Evolutionary conservation across 64 coral and sea anemone species (phyloP), one percentile per base, ranked within the genome.

Genomic region (Cladopsammia gracilis): DNA sequence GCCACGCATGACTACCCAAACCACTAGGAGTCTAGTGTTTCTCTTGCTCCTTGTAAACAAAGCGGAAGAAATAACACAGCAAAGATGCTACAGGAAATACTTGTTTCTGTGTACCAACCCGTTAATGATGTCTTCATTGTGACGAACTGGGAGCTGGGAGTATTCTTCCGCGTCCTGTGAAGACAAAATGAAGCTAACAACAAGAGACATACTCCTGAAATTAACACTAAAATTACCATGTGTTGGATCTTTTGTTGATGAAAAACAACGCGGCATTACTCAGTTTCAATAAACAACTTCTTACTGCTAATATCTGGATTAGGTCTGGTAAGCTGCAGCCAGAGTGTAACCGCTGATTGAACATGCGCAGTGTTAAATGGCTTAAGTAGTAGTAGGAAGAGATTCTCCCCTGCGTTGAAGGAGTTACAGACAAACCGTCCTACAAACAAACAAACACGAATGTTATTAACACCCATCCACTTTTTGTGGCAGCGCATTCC

Each of bases 301-400:
- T 81, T 96, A 98, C 97, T 68, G 94, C 67, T 71, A 98, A 68
- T 26, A 98, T 86, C 73, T 93, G 62, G 14, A 96, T 59, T 20
- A 98, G 82, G 3, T 98, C 97, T 18, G 94, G 77, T 20, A 98
- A 76, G 64, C 90, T 96, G 34, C 87, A 93, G 61, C 96, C 91
- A 72, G 71, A 91, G 61, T 96, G 56, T 46, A 98, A 87, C 79
- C 87, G 94, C 48, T 87, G 77, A 76, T 86, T 82, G 45, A 98
- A 96, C 97, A 98, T 96, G 88, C 97, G 97, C 75, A 98, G 71
- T 56, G 97, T 93, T 4, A 98, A 92, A 52, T 98, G 97, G 73
- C 84, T 98, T 19, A 98, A 80, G 53, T 98, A 98, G 68, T 98
- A 98, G 62, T 96, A 98, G 9, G 97, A 98, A 5, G 91, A 82